Evolutionary conservation across 2,888 invertebrate genomes (phyloP), one percentile per base, ranked within the genome.

Genomic region (Aproaerema taeniolella): DNA sequence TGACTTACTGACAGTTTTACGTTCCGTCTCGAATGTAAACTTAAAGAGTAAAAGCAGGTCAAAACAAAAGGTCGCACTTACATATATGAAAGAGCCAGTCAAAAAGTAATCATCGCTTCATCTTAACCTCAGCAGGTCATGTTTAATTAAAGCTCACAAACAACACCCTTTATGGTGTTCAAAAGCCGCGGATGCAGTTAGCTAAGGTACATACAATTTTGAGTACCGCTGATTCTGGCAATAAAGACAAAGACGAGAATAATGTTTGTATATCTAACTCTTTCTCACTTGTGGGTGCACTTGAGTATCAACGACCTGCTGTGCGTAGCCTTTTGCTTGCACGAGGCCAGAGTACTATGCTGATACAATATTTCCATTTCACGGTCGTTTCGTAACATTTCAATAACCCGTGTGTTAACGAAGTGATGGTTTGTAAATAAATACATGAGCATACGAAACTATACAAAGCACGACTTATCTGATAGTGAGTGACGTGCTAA

Each of bases 331-430:
- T 68, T 9, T 34, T 41, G 34, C 40, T 68, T 66, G 63, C 60
- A 52, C 54, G 68, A 62, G 67, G 58, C 63, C 67, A 69, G 73
- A 73, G 69, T 66, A 65, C 59, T 62, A 58, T 53, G 66, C 61
- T 57, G 58, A 55, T 56, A 68, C 66, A 68, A 67, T 68, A 72
- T 75, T 76, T 75, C 70, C 63, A 74, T 76, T 79, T 81, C 77
- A 81, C 76, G 79, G 80, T 68, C 74, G 70, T 81, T 81, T 78
- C 71, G 71, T 77, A 77, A 79, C 65, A 67, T 77, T 78, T 73
- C 70, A 74, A 71, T 69, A 69, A 66, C 58, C 61, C 61, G 57
- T 55, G 56, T 63, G 61, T 57, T 57, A 51, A 50, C 47, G 57
- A 61, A 41, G 57, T 63, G 62, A 57, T 50, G 53, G 16, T 58